Conservation (phyloP, 2,797 vertebrate genomes). For the Sebastes flavidus region DNA sequence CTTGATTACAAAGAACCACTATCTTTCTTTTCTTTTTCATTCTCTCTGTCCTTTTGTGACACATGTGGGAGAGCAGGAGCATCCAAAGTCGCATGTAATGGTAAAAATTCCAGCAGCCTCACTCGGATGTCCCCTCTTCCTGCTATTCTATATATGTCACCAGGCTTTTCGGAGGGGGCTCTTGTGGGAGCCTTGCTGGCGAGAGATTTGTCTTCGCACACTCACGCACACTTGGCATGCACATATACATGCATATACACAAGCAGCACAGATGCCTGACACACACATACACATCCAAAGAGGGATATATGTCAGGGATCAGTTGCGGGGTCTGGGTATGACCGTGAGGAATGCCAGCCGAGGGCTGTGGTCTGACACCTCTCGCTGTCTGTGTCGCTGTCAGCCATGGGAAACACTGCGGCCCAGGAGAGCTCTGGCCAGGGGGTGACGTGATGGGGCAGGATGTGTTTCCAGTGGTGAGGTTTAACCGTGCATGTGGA, state of each 20-base stretch:
- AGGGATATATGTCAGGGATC: slow-evolving; percentile 56
- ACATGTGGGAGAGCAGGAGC: slow-evolving; percentile 39
- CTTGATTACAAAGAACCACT: background rate
- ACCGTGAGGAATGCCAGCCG: slow-evolving; percentile 17
- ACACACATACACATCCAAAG: slow-evolving; percentile 34
- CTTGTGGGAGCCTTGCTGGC: slow-evolving; percentile 63
- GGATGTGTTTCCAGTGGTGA: slow-evolving; percentile 80
- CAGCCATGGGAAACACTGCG: slow-evolving; percentile 70
- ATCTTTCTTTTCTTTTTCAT: background rate
- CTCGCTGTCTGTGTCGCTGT: slow-evolving; percentile 58
- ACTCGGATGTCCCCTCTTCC: slow-evolving; percentile 77
- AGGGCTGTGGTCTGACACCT: slow-evolving; percentile 61
- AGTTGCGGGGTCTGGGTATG: slow-evolving; percentile 33
- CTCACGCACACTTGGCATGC: slow-evolving; percentile 53
- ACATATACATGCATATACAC: slow-evolving; percentile 25
- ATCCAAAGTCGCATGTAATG: slow-evolving; percentile 60
- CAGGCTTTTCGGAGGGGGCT: slow-evolving; percentile 50
- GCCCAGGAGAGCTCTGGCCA: slow-evolving; percentile 64
- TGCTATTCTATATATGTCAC: slow-evolving; percentile 80
- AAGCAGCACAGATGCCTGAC: slow-evolving; percentile 28
- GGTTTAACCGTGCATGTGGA: slow-evolving; percentile 71
- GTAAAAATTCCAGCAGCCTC: slow-evolving; percentile 53
- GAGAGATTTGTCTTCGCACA: slow-evolving; percentile 72
- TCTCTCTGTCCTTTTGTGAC: slow-evolving; percentile 21
- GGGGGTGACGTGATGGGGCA: slow-evolving; percentile 75